phyloP scores from a whole-genome alignment of 2,888 invertebrate genomes.

The Tholera decimalis region DNA sequence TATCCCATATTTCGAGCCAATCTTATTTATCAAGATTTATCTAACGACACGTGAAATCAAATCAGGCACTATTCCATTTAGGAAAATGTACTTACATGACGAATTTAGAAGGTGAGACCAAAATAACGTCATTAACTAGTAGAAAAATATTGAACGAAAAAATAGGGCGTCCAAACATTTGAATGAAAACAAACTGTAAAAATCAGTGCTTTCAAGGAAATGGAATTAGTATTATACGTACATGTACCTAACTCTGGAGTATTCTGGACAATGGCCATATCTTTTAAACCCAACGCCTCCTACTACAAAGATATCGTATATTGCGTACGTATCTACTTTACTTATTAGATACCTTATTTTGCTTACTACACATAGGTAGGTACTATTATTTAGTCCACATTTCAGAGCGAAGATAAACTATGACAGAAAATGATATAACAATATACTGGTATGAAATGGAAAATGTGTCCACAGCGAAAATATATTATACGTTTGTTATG shows the following conservation, averaged over 20 bases:
- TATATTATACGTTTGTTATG: slow-evolving; percentile 48
- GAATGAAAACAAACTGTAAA: not conserved
- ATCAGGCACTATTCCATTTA: slow-evolving; percentile 31
- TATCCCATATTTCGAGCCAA: slow-evolving; percentile 8
- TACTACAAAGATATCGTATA: slow-evolving; percentile 30
- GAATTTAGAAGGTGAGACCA: not conserved
- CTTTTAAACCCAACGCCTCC: slow-evolving; percentile 35
- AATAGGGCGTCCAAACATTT: not conserved
- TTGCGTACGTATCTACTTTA: no score
- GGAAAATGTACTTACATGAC: not conserved
- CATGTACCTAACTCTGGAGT: slow-evolving; percentile 1
- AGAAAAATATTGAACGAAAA: not conserved
- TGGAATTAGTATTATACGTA: slow-evolving; percentile 15
- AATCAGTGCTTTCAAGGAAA: not conserved
- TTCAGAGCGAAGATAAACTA: slow-evolving; percentile 39
- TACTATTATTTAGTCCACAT: slow-evolving; percentile 43
- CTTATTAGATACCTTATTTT: slow-evolving; percentile 42
- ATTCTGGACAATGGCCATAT: slow-evolving; percentile 25
- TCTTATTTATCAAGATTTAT: slow-evolving; percentile 9
- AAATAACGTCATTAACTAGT: not conserved
- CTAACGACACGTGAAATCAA: slow-evolving; percentile 26
- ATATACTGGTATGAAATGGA: slow-evolving; percentile 48
- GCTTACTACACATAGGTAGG: slow-evolving; percentile 44
- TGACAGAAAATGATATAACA: slow-evolving; percentile 43
- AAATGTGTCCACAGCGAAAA: slow-evolving; percentile 56